Conservation (phyloP, 1,140 invertebrate species). For the Drosophila nannoptera region DNA sequence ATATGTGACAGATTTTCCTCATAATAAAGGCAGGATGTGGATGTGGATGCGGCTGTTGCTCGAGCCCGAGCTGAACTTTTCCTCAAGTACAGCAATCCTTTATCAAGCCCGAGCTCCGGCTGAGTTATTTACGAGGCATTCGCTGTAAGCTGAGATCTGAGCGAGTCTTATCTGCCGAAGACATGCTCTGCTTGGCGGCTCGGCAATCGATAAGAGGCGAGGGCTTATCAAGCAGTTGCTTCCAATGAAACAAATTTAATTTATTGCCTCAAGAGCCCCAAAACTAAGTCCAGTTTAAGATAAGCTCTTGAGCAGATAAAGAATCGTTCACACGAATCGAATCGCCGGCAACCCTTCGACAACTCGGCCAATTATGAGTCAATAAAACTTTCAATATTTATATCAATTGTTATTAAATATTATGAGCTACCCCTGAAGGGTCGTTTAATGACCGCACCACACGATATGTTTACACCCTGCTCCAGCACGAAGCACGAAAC, state of each 20-base stretch:
- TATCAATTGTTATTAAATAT: constrained; percentile 75
- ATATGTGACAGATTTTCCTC: constrained; percentile 16
- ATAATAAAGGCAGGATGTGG: constrained; percentile 45
- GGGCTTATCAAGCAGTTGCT: constrained; percentile 33
- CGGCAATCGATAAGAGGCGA: constrained; percentile 40
- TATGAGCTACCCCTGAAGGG: constrained; percentile 49
- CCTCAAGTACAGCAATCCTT: constrained; percentile 38
- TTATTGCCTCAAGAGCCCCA: constrained; percentile 37
- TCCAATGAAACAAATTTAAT: constrained; percentile 48
- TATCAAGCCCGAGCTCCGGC: constrained; percentile 1
- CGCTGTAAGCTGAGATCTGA: constrained; percentile 47
- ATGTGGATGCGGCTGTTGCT: background rate
- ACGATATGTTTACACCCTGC: constrained; percentile 35
- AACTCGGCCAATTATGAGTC: constrained; percentile 52
- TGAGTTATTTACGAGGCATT: constrained; percentile 60
- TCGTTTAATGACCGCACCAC: constrained; percentile 22
- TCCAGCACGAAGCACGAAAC: constrained; percentile 40
- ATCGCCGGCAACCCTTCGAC: constrained; percentile 15
- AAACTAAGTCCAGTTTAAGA: constrained; percentile 27
- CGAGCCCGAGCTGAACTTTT: constrained; percentile 15
- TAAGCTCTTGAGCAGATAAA: constrained; percentile 24
- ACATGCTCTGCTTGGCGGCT: constrained; percentile 23
- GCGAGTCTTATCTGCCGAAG: constrained; percentile 39
- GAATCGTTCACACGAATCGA: constrained; percentile 12
- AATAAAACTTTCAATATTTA: constrained; percentile 77